Evolutionary conservation across 2,888 invertebrate genomes (phyloP).

Genomic region (Gymnosoma rotundatum): DNA sequence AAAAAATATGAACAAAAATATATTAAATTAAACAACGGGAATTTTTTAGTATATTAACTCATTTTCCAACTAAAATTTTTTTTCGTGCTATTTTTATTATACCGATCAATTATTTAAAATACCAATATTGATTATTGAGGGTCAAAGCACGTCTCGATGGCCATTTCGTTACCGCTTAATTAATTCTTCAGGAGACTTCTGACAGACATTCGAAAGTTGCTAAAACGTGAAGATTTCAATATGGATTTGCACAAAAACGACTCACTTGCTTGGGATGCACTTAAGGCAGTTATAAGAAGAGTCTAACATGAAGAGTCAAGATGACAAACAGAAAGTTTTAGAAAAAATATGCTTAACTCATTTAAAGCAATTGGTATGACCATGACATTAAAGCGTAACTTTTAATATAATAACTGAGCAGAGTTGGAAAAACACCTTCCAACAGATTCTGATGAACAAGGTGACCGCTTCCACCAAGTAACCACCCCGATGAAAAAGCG

Average conservation of each 20-base stretch:
- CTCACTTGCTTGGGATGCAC: slow-evolving; percentile 1
- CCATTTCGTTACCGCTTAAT: too few relatives aligned
- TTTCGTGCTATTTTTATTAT: too few relatives aligned
- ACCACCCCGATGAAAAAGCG: not conserved
- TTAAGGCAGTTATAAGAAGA: slow-evolving; percentile 9
- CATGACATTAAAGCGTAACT: not conserved
- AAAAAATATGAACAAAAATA: too few relatives aligned
- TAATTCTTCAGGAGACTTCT: too few relatives aligned
- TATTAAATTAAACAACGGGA: too few relatives aligned
- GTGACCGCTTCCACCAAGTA: not conserved
- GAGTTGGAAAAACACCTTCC: not conserved
- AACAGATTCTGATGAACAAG: not conserved
- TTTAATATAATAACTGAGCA: not conserved
- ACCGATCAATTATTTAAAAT: too few relatives aligned
- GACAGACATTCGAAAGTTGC: too few relatives aligned
- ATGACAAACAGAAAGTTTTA: too few relatives aligned
- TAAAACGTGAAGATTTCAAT: not conserved
- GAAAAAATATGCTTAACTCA: not conserved
- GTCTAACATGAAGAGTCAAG: not conserved
- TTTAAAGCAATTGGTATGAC: not conserved
- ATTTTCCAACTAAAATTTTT: too few relatives aligned
- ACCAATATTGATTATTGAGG: too few relatives aligned
- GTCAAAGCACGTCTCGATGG: too few relatives aligned
- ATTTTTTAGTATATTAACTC: too few relatives aligned
- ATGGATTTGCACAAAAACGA: slow-evolving; percentile 1